Evolutionary conservation across 2,888 invertebrate genomes (phyloP), one percentile per base, ranked within the genome.

Genomic region (Lasius platythorax): DNA sequence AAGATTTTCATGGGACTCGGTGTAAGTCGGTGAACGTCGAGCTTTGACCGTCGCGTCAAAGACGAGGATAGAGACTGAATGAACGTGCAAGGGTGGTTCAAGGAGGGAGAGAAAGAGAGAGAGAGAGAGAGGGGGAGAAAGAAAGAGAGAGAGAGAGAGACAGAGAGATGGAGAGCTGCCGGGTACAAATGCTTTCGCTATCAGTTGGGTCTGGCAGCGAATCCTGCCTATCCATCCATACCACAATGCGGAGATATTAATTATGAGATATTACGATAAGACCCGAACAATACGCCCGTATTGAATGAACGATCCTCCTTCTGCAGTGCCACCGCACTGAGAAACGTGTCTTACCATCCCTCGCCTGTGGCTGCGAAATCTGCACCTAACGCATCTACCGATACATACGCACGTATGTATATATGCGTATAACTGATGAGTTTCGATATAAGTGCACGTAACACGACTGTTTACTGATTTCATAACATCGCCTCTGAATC

Each of bases 221-320:
- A 93, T 93, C 92, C 93, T 93, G 93, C 93, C 93, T 94, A 95
- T 94, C 95, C 94, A 94, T 95, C 95, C 93, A 95, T 94, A 94
- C 93, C 91, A 95, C 95, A 95, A 95, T 95, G 94, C 94, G 91
- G 93, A 92, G 95, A 94, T 95, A 95, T 95, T 95, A 95, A 95
- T 95, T 95, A 95, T 94, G 94, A 94, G 95, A 95, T 94, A 95
- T 95, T 95, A 95, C 93, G 95, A 95, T 95, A 95, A 95, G 95
- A 93, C 92, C 91, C 87, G 94, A 95, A 95, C 95, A 95, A 95
- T 95, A 94, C 94, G 90, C 95, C 95, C 95, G 93, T 94, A 95
- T 95, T 95, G 95, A 95, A 94, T 94, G 92, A 93, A 92, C 92
- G 91, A 92, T 91, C 86, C 90, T 89, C 90, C 89, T 86, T 76